These are phyloP conservation scores for Heliconius sara DNA, from an alignment of 2,888 invertebrate genomes.

Conservation along the genomic window DNA sequence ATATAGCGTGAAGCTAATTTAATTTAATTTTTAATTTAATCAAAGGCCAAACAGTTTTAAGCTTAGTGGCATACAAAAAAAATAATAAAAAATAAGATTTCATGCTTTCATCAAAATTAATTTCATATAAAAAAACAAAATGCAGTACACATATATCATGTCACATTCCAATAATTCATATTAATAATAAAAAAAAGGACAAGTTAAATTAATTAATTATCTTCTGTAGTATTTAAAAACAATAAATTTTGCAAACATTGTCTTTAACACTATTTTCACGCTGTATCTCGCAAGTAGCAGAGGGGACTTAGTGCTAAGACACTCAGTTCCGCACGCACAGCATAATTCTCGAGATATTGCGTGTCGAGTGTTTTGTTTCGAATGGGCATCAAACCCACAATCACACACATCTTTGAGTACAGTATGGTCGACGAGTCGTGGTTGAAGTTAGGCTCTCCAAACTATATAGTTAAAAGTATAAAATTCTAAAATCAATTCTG, in stretches of 20 bases:
- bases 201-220: no score
- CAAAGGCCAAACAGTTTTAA: not conserved
- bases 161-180: conserved; percentile 42
- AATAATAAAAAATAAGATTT: not conserved
- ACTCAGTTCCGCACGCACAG: not conserved
- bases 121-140: not conserved
- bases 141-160: not conserved
- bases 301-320: not conserved
- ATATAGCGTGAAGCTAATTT: no score
- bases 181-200: no score
- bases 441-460: no score
- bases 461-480: no score
- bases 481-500: no score
- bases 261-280: not conserved
- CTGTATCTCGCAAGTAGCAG: not conserved
- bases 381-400: no score
- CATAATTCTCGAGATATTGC: not conserved
- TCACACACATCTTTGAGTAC: no score
- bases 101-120: not conserved
- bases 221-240: no score
- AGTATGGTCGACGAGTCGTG: no score
- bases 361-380: not conserved
- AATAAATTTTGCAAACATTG: no score
- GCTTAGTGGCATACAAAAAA: not conserved
- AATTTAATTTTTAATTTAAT: no score